These are phyloP conservation scores for Platanista minor DNA, from an alignment of 2,113 vertebrate genomes.

Conservation along the genomic window DNA sequence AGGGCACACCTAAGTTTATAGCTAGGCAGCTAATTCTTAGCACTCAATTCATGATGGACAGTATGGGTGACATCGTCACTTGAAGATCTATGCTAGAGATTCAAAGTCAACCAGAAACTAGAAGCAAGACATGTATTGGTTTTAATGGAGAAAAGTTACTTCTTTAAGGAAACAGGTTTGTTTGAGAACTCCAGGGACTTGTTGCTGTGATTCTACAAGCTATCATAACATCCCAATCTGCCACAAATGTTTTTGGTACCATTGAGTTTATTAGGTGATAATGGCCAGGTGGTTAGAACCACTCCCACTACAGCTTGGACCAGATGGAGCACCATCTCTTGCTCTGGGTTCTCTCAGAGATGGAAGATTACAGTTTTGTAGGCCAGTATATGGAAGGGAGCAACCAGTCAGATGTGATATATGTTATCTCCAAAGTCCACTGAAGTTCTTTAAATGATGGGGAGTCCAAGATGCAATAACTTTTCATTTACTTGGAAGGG, in stretches of 20 bases:
- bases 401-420: background rate
- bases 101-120: conserved; percentile 10
- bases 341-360: background rate
- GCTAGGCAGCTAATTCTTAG: background rate
- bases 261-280: background rate
- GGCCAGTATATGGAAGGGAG: background rate
- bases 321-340: background rate
- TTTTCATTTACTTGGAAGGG: background rate
- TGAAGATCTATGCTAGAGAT: background rate
- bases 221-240: background rate
- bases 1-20: background rate
- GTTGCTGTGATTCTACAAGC: background rate
- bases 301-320: background rate
- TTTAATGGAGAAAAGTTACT: conserved; percentile 15
- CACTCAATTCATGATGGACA: background rate
- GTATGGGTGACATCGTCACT: background rate
- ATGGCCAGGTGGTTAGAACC: background rate
- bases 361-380: background rate
- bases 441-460: background rate
- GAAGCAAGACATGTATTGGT: background rate
- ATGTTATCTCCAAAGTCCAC: background rate
- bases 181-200: background rate
- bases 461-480: background rate
- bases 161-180: background rate
- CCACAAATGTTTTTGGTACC: background rate